Percentiles rank a stretch among this genome's conserved stretches.
These are phyloP conservation scores for Entomobrya proxima DNA, from an alignment of 2,888 invertebrate genomes.

Conservation along the genomic window DNA sequence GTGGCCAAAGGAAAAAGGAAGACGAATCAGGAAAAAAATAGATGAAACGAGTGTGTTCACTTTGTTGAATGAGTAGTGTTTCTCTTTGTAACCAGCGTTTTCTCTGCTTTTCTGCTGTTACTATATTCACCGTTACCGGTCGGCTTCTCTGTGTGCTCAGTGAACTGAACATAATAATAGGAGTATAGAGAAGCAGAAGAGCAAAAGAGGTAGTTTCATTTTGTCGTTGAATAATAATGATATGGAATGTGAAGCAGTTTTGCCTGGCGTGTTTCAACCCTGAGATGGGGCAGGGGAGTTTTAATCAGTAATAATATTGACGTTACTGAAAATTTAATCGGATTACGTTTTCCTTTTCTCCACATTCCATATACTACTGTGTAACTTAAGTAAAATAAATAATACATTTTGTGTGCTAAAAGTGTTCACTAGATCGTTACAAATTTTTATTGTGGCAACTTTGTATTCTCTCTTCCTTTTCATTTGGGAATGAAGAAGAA, in stretches of 20 bases:
- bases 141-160: neutral
- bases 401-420: no score
- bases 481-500: no score
- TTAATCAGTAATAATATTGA: slow-evolving; percentile 64
- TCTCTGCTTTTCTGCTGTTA: neutral
- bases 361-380: neutral
- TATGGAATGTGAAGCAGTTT: neutral
- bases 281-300: neutral
- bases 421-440: no score
- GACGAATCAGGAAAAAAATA: neutral
- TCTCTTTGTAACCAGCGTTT: neutral
- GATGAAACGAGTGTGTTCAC: neutral
- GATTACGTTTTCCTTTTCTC: slow-evolving; percentile 44
- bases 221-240: neutral
- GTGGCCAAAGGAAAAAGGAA: no score
- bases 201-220: neutral
- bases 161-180: slow-evolving; percentile 37
- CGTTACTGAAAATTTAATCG: slow-evolving; percentile 63
- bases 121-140: neutral
- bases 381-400: neutral
- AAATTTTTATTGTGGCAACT: no score
- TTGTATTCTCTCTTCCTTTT: no score
- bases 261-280: neutral
- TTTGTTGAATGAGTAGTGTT: no score
- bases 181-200: no score